Base-by-base conservation (phyloP, 2,888 invertebrate species). In the Leucophenga maculata region DNA sequence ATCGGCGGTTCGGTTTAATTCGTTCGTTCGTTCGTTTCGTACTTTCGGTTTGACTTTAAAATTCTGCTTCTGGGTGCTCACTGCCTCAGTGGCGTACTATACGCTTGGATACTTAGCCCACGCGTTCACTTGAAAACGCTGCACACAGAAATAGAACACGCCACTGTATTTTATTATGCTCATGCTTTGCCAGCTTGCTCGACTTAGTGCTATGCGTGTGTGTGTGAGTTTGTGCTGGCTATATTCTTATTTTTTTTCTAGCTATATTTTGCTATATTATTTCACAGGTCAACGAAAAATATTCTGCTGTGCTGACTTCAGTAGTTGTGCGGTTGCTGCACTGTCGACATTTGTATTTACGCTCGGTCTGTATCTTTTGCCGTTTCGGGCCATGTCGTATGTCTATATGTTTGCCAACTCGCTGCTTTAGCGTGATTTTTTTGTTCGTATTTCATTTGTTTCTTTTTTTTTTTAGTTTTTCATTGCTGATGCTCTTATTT, bases 201-300 rank as follows among this genome's bases (percentile, higher is more conserved):
- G 46, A 18, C 1, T 39, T 3, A 6, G 39, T 3, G 54, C n/a
- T 52, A 32, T 32, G 65, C 55, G 16, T 57, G 44, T 69, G 22
- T 66, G 39, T 67, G 54, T 14, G 54, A 16, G 52, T 60, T 48
- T 62, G 14, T 62, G 13, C 62, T 14, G 44, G 14, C 14, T 16
- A 20, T 44, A 68, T 65, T 50, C 20, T 50, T 50, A 32, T 62
- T 44, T 62, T 26, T 18, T 59, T 14, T 59, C 44, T 16, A 18
- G 69, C 74, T 71, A 72, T 72, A 71, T 74, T 39, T 73, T 75
- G 75, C 74, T 80, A 39, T 39, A 78, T 78, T 77, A 82, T 79
- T 83, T 82, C 82, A 79, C 82, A 83, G 83, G 82, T 83, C 79
- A 83, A 72, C 78, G 77, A 71, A 74, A 78, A 75, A 72, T 74